phyloP scores from a whole-genome alignment of 2,797 vertebrate species.

The Tamandua tetradactyla region DNA sequence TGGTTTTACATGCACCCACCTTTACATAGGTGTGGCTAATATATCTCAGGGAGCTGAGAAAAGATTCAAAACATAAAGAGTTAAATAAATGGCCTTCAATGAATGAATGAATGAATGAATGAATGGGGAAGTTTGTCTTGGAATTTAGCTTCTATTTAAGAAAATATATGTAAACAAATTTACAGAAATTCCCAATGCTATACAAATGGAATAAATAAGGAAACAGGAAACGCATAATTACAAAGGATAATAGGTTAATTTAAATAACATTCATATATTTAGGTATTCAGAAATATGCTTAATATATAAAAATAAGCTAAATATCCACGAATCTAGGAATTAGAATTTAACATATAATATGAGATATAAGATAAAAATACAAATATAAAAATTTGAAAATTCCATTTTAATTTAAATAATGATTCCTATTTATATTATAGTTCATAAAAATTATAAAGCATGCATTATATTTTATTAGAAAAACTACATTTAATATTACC shows the following conservation, averaged over 20 bases:
- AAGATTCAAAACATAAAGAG: neutral
- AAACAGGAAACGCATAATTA: neutral
- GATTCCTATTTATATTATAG: neutral
- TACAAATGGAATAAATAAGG: neutral
- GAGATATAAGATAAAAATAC: neutral
- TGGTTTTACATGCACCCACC: too few relatives aligned
- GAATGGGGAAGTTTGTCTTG: neutral
- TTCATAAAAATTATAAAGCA: neutral
- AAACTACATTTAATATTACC: neutral
- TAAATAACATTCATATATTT: neutral
- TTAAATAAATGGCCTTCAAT: neutral
- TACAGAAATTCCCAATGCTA: neutral
- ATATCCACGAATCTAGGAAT: neutral
- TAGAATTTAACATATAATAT: neutral
- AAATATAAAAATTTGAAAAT: neutral
- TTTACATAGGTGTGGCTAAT: neutral
- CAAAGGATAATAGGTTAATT: neutral
- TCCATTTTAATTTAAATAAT: neutral
- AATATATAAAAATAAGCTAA: neutral
- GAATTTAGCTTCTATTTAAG: neutral
- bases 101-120: constrained; percentile 3
- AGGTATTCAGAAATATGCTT: neutral
- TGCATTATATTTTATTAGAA: neutral
- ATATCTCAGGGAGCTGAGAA: neutral
- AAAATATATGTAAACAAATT: neutral